Percentiles rank a stretch among this genome's conserved stretches.
phyloP scores from a whole-genome alignment of 2,888 invertebrate genomes.

The Tethea ocularis region DNA sequence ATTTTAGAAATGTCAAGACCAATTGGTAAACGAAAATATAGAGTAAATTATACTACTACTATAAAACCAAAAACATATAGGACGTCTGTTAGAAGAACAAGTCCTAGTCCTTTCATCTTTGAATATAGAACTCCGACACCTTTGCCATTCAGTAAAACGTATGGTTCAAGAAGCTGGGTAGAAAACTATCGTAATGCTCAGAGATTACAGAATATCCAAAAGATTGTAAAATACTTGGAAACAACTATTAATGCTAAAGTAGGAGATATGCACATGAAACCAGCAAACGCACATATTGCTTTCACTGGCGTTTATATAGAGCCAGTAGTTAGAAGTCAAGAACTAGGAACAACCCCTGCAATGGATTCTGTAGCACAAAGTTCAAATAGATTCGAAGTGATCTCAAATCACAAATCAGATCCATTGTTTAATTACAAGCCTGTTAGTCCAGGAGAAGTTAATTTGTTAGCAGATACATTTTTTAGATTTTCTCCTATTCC shows the following conservation, averaged over 20 bases:
- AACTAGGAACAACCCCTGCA: conserved; percentile 19
- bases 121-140: conserved; percentile 70
- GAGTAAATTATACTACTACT: conserved; percentile 31
- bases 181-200: conserved; percentile 75
- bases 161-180: conserved; percentile 68
- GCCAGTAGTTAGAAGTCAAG: conserved; percentile 43
- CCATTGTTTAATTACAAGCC: conserved; percentile 89
- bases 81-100: conserved; percentile 62
- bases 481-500: conserved; percentile 60
- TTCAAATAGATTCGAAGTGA: conserved; percentile 46
- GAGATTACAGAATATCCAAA: conserved; percentile 70
- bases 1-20: conserved; percentile 46
- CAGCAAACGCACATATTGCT: conserved; percentile 59
- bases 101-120: conserved; percentile 79
- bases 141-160: conserved; percentile 66
- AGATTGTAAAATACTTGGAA: conserved; percentile 74
- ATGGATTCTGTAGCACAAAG: conserved; percentile 41
- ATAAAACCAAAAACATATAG: conserved; percentile 38
- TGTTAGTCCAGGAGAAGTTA: conserved; percentile 88
- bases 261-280: conserved; percentile 61
- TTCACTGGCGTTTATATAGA: conserved; percentile 72
- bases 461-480: conserved; percentile 85
- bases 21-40: conserved; percentile 32
- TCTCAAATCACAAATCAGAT: conserved; percentile 76
- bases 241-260: conserved; percentile 74